Conservation (phyloP, 2,113 vertebrate genomes). For the Anguilla rostrata region DNA sequence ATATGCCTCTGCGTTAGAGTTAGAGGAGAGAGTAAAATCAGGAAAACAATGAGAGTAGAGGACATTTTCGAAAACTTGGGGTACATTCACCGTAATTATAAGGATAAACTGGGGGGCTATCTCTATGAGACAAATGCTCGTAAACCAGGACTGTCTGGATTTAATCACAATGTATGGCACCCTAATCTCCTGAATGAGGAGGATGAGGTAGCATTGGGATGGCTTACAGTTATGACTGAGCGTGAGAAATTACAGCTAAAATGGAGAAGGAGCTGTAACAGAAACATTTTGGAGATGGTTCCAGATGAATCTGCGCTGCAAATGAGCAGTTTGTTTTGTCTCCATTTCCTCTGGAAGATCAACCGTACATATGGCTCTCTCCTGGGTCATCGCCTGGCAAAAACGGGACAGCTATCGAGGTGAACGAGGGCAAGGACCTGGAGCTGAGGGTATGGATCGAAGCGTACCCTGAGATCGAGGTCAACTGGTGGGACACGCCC, state of each 20-base stretch:
- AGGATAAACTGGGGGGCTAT: no score
- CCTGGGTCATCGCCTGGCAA: slow-evolving; percentile 48
- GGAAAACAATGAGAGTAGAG: no score
- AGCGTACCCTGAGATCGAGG: slow-evolving; percentile 74
- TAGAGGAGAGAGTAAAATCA: no score
- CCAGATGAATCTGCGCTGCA: background rate
- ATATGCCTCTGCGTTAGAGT: no score
- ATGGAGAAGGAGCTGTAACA: background rate
- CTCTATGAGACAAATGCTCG: background rate
- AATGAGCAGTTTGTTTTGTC: background rate
- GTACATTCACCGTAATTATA: no score
- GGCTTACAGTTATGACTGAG: no score
- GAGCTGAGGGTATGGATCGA: slow-evolving; percentile 67
- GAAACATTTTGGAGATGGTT: background rate
- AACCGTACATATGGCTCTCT: slow-evolving; percentile 71
- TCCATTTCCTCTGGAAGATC: slow-evolving; percentile 61
- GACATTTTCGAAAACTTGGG: no score
- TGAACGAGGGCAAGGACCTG: slow-evolving; percentile 63
- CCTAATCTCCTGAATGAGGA: no score
- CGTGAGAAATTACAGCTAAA: background rate
- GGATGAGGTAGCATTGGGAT: no score
- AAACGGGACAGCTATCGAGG: slow-evolving; percentile 54
- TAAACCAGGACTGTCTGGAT: background rate
- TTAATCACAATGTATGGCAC: no score
- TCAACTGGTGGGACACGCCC: slow-evolving; percentile 63